A percentile compares a stretch with the other conserved stretches of the same genome.
phyloP scores from a whole-genome alignment of 2,888 invertebrate species.

The Zaprionus lineosus region DNA sequence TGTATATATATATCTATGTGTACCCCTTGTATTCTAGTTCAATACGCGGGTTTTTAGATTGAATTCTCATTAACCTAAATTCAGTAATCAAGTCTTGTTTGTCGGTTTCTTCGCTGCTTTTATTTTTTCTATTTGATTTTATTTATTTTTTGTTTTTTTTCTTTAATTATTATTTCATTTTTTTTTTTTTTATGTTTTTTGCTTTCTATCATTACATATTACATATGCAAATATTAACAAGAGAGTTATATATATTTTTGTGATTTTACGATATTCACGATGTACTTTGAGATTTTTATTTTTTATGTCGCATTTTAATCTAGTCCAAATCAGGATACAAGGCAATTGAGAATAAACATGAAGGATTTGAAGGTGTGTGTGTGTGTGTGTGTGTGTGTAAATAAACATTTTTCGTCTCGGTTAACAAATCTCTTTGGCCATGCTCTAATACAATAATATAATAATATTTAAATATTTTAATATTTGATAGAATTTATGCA shows the following conservation, averaged over 20 bases:
- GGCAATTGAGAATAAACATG: conserved; percentile 32
- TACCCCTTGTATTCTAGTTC: conserved; percentile 33
- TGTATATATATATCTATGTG: conserved; percentile 12
- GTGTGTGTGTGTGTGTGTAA: too few relatives aligned
- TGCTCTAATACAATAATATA: conserved; percentile 23
- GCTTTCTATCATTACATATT: conserved; percentile 29
- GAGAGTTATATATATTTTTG: conserved; percentile 18
- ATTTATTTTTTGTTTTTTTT: too few relatives aligned
- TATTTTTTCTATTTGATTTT: conserved; percentile 32
- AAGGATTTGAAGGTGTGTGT: conserved; percentile 19
- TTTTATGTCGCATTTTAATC: neutral
- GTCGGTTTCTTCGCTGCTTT: conserved; percentile 38
- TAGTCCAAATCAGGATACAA: conserved; percentile 34
- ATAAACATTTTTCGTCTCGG: conserved; percentile 32
- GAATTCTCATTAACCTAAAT: conserved; percentile 60
- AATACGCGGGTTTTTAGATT: conserved; percentile 39
- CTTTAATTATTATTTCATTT: conserved; percentile 38
- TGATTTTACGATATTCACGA: conserved; percentile 18
- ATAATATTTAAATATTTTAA: conserved; percentile 18
- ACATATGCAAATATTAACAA: conserved; percentile 41
- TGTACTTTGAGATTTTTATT: neutral
- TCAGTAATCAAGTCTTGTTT: conserved; percentile 68
- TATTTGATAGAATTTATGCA: conserved; percentile 25
- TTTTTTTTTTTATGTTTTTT: conserved; percentile 40
- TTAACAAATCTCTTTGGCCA: conserved; percentile 63